Base-by-base conservation (phyloP, 2,888 invertebrate genomes). In the Brenthis ino region DNA sequence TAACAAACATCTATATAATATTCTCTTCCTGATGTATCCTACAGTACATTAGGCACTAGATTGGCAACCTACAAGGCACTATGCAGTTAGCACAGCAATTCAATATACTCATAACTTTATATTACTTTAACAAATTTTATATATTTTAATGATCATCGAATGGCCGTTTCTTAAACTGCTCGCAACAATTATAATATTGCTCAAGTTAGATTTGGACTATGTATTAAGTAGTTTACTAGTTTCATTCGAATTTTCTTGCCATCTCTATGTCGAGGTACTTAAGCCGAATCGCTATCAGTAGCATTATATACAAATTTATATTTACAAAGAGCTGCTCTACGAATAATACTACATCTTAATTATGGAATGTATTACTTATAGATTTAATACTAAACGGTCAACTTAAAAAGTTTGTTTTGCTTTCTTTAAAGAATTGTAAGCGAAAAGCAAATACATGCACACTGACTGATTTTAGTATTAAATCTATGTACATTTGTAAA, bases 61-160 rank as follows among this genome's bases (percentile, higher is more conserved):
- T 93, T 93, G 93, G 93, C 93, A 92, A 93, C 93, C 93, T 93
- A 93, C 93, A 93, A 93, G 93, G 93, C 93, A 93, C 93, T 93
- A 93, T 93, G 93, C 93, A 88, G 85, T 89, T 89, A 91, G 93
- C 93, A 93, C 93, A 92, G 93, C 89, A 90, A 87, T 87, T 85
- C 37, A 43, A 43, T 83, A 76, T 85, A 84, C 83, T 74, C 70
- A 72, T 84, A 84, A 81, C 79, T 79, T 82, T 82, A 84, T 80
- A 79, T 80, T 77, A 78, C 79, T 79, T 79, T 77, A 86, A 86
- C 82, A 84, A 80, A 82, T 80, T 80, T 74, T 79, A 80, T 78
- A 79, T 77, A 73, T 74, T 73, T 76, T 77, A 68, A 76, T 77
- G 72, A 67, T 72, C 70, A 71, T 70, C 76, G 76, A 73, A 74